A percentile compares a stretch with the other conserved stretches of the same genome.
Evolutionary conservation across 2,113 vertebrate species (phyloP).

Genomic region (Sebastes schlegelii): DNA sequence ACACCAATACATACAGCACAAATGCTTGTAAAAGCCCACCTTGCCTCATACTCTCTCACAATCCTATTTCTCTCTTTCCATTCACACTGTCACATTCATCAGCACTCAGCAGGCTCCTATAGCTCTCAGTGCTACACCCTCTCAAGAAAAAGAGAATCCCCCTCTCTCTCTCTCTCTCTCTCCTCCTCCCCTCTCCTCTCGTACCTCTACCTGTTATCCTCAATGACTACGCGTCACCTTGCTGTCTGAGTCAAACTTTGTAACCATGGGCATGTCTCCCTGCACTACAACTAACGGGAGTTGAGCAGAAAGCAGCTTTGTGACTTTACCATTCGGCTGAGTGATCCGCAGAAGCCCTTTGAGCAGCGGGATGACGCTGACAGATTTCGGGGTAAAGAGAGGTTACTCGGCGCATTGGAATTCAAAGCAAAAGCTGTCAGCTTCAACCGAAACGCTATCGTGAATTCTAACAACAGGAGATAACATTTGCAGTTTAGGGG

Average conservation of each 20-base stretch:
- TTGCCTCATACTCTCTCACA: neutral
- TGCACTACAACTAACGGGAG: conserved; percentile 39
- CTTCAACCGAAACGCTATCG: neutral
- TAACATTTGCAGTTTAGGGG: neutral
- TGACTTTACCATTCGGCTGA: conserved; percentile 49
- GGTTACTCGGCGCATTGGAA: conserved; percentile 38
- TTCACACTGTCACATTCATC: conserved; percentile 43
- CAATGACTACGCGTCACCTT: conserved; percentile 69
- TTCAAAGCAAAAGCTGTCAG: conserved; percentile 40
- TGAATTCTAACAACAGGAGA: conserved; percentile 41
- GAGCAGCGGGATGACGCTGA: conserved; percentile 39
- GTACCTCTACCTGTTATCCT: conserved; percentile 60
- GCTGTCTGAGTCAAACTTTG: conserved; percentile 69
- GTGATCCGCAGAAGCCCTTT: conserved; percentile 18
- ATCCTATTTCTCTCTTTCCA: conserved; percentile 19
- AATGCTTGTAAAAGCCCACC: conserved; percentile 22
- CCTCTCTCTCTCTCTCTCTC: neutral
- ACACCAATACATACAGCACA: conserved; percentile 4
- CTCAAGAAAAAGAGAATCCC: conserved; percentile 48
- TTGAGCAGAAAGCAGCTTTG: conserved; percentile 44
- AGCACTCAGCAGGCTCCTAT: conserved; percentile 45
- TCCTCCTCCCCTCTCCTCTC: neutral
- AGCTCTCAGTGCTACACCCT: conserved; percentile 29
- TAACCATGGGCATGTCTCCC: conserved; percentile 73
- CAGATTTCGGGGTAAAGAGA: conserved; percentile 43